Conservation (phyloP, 1,140 invertebrate species). For the Tetragnatha versicolor region DNA sequence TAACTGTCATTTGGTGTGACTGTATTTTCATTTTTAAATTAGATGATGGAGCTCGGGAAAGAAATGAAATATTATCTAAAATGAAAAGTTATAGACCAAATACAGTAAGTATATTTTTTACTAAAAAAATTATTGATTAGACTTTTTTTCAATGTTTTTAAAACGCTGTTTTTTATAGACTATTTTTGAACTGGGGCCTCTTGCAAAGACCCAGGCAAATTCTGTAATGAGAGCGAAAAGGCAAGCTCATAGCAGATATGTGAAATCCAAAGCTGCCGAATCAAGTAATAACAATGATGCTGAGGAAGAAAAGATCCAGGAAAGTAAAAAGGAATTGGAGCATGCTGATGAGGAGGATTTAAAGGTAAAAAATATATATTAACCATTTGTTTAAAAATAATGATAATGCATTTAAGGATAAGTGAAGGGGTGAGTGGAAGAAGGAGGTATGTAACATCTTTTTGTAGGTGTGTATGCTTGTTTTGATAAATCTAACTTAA, state of each 20-base stretch:
- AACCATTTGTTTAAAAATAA: slow-evolving; percentile 2
- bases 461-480: too few species aligned
- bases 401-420: too few species aligned
- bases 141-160: slow-evolving; percentile 46
- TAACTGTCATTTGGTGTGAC: too few species aligned
- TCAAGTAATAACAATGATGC: too few species aligned
- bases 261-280: slow-evolving; percentile 63
- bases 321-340: slow-evolving; percentile 20
- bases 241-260: slow-evolving; percentile 61
- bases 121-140: not conserved
- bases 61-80: slow-evolving; percentile 70
- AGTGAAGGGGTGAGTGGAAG: too few species aligned
- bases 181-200: slow-evolving; percentile 89
- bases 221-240: slow-evolving; percentile 69
- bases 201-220: slow-evolving; percentile 72
- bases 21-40: not conserved
- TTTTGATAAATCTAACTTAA: too few species aligned
- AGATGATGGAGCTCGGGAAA: slow-evolving; percentile 51
- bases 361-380: slow-evolving; percentile 23
- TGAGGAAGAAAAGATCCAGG: slow-evolving; percentile 26
- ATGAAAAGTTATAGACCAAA: slow-evolving; percentile 86
- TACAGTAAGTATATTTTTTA: slow-evolving; percentile 71
- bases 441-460: too few species aligned
- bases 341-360: slow-evolving; percentile 15
- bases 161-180: slow-evolving; percentile 72